phyloP scores from a whole-genome alignment of 2,888 invertebrate species.

The Idaea dimidiata region DNA sequence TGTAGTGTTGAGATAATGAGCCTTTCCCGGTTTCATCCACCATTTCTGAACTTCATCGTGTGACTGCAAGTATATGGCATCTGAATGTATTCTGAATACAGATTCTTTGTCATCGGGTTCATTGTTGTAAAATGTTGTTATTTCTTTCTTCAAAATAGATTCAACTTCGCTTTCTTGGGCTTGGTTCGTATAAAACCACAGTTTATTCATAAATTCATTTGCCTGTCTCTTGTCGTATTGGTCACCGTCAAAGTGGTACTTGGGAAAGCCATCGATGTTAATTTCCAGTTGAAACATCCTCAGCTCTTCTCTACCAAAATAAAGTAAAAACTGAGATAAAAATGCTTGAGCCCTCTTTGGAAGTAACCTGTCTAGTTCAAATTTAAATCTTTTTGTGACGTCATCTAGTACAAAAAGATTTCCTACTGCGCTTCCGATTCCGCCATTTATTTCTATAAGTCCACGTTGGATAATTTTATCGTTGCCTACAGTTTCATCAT shows the following conservation, averaged over 20 bases:
- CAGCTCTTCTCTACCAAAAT: conserved; percentile 11
- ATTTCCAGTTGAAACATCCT: conserved; percentile 32
- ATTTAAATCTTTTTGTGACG: conserved; percentile 28
- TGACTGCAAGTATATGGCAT: conserved; percentile 43
- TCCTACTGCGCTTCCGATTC: conserved; percentile 44
- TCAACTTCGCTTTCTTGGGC: conserved; percentile 42
- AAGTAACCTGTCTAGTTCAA: conserved; percentile 28
- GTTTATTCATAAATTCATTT: conserved; percentile 36
- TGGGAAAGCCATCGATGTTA: conserved; percentile 37
- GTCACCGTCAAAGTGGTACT: conserved; percentile 34
- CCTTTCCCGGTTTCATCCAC: conserved; percentile 40
- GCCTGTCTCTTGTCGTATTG: conserved; percentile 36
- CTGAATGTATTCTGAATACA: conserved; percentile 39
- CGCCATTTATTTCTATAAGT: conserved; percentile 34
- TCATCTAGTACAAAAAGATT: conserved; percentile 35
- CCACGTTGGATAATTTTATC: conserved; percentile 30
- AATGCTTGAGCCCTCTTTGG: conserved; percentile 33
- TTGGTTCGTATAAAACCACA: conserved; percentile 48
- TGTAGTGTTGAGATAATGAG: conserved; percentile 34
- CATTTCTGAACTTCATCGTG: conserved; percentile 50
- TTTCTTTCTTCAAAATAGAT: conserved; percentile 36
- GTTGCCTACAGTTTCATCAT: conserved; percentile 30
- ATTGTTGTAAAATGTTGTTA: conserved; percentile 33
- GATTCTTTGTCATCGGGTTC: conserved; percentile 33
- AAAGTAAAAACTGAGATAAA: conserved; percentile 23